Base-by-base conservation (phyloP, 2,888 invertebrate species). In the Lepas anatifera region DNA sequence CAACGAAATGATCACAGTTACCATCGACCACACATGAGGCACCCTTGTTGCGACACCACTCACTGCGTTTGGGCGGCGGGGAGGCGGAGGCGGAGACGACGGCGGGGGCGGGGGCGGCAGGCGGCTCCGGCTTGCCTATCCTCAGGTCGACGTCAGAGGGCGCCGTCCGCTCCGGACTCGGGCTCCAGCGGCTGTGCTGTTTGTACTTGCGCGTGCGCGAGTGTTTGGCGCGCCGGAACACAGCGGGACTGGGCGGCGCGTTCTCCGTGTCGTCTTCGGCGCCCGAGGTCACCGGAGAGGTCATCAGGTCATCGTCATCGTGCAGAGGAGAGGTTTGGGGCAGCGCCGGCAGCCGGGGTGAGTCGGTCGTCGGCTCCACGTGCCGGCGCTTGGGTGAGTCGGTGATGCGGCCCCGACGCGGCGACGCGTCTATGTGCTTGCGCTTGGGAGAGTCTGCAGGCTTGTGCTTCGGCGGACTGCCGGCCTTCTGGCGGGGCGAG, bases 131-230 rank as follows among this genome's bases (percentile, higher is more conserved):
- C 39, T 27, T 22, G 0, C n/a, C n/a, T n/a, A n/a, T n/a, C n/a
- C 67, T 25, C 39, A 67, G 29, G 67, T 67, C 46, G 6, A 37
- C 22, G 32, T 67, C 58, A 8, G n/a, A n/a, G n/a, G 25, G 50
- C 18, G 18, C 18, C 25, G 37, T 4, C 1, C 64, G 64, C 37
- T 39, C 37, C 11, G 37, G 37, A 25, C 37, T 64, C 25, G 39
- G 58, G 18, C 58, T 58, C 58, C 58, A 58, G 32, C 32, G 7
- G 13, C 13, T 37, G 11, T 35, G 64, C 39, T 39, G 37, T 25
- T 64, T 64, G 64, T 64, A 64, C n/a, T 39, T 18, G 37, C 64
- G 64, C 3, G 37, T 22, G 39, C 39, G 64, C 64, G 64, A 25
- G 10, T 25, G 13, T 22, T 39, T 37, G 11, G 25, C 37, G n/a